Conservation (phyloP, 2,888 invertebrate genomes). For the Diabrotica balteata region DNA sequence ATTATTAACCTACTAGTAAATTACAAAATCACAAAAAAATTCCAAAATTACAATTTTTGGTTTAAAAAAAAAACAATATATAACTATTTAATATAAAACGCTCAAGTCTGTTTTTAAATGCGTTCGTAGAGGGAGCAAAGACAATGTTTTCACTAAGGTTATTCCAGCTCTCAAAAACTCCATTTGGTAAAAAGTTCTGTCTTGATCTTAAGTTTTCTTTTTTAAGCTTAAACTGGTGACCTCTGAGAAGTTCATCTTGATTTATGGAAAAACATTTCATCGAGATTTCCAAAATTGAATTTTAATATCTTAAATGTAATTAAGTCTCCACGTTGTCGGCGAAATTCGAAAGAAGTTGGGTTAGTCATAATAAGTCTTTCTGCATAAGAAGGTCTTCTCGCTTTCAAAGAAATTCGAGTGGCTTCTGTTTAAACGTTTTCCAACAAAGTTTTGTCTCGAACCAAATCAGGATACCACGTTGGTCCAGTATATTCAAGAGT, state of each 20-base stretch:
- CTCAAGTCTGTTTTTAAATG: background rate
- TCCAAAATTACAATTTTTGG: too few relatives aligned
- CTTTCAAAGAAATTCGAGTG: background rate
- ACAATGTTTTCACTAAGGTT: background rate
- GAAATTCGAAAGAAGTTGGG: background rate
- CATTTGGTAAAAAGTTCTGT: background rate
- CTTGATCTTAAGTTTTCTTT: background rate
- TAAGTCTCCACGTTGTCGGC: background rate
- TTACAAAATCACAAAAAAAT: too few relatives aligned
- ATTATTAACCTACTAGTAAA: too few relatives aligned
- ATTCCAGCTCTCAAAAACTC: too few relatives aligned
- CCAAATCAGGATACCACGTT: too few relatives aligned
- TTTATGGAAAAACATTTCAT: too few relatives aligned
- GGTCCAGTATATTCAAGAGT: too few relatives aligned
- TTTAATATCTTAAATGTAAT: slow-evolving; percentile 1
- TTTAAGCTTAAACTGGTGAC: too few relatives aligned
- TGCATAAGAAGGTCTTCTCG: background rate
- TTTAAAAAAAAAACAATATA: too few relatives aligned
- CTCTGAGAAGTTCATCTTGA: too few relatives aligned
- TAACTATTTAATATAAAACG: too few relatives aligned
- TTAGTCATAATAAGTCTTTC: background rate
- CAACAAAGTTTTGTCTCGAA: background rate
- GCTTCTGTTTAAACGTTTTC: background rate
- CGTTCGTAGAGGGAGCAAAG: background rate
- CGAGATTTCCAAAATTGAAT: background rate